Evolutionary conservation across 2,888 invertebrate species (phyloP).

Genomic region (Axea sp.): DNA sequence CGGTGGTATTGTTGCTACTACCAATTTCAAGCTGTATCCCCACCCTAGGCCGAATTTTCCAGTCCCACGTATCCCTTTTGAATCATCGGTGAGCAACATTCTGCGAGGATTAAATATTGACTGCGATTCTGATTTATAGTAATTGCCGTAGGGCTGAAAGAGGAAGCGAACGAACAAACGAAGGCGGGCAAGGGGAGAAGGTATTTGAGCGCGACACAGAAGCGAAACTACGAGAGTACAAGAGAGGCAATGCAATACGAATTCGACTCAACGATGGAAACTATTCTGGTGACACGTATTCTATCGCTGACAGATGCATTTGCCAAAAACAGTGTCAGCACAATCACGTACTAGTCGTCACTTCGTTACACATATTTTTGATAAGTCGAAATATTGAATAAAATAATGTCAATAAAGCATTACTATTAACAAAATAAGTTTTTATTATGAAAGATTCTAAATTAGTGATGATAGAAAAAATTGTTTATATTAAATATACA

Average conservation of each 20-base stretch:
- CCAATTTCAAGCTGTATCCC: conserved; percentile 63
- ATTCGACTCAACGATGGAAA: conserved; percentile 64
- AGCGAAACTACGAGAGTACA: conserved; percentile 48
- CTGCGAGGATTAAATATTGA: conserved; percentile 78
- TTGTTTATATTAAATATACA: too few species aligned
- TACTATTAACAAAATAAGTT: too few species aligned
- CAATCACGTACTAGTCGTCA: conserved; percentile 68
- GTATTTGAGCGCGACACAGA: conserved; percentile 58
- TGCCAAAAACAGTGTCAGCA: conserved; percentile 68
- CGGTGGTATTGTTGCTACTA: conserved; percentile 76
- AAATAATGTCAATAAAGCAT: too few species aligned
- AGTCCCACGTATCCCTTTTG: conserved; percentile 66
- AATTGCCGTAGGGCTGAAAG: conserved; percentile 74
- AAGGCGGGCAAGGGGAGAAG: conserved; percentile 58
- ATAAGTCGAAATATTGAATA: too few species aligned
- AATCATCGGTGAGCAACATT: conserved; percentile 72
- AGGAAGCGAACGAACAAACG: conserved; percentile 65
- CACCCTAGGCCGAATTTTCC: conserved; percentile 33
- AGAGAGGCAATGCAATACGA: conserved; percentile 49
- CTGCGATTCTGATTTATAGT: conserved; percentile 79
- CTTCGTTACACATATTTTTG: conserved; percentile 67
- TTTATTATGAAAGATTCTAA: too few species aligned
- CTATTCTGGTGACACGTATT: conserved; percentile 70
- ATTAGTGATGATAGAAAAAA: too few species aligned
- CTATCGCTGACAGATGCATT: conserved; percentile 73